These are phyloP conservation scores for Aramus guarauna DNA, from an alignment of 2,113 vertebrate species.

Conservation along the genomic window DNA sequence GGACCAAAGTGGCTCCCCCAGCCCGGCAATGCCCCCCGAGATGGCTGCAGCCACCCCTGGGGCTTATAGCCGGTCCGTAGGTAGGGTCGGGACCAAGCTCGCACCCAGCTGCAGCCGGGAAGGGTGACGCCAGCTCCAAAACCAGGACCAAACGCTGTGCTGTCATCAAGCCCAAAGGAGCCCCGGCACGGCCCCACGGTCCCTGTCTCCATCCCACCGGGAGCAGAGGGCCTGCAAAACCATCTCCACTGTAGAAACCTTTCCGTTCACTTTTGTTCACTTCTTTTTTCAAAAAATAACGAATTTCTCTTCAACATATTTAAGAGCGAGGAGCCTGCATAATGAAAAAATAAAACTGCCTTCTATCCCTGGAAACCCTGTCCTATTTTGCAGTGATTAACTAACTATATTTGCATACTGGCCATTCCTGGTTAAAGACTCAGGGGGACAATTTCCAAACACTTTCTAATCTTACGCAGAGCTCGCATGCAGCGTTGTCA, in stretches of 20 bases:
- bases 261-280: background rate
- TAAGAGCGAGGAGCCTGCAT: background rate
- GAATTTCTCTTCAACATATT: background rate
- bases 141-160: background rate
- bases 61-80: background rate
- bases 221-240: background rate
- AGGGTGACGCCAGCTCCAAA: background rate
- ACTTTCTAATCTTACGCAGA: background rate
- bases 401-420: conserved; percentile 5
- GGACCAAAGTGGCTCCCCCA: background rate
- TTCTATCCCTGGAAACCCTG: background rate
- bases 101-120: accelerated
- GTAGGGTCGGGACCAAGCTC: background rate
- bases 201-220: background rate
- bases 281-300: background rate
- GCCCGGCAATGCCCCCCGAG: background rate
- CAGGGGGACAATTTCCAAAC: conserved; percentile 1
- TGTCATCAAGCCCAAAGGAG: background rate
- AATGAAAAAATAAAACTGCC: background rate
- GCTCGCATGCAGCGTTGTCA: background rate
- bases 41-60: accelerated
- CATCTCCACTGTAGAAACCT: background rate
- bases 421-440: conserved; percentile 1
- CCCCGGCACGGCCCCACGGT: accelerated
- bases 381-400: conserved; percentile 37